Percentiles rank a stretch among this genome's conserved stretches.
Conservation (phyloP, 2,797 vertebrate species). For the Chaetodon trifasciatus region DNA sequence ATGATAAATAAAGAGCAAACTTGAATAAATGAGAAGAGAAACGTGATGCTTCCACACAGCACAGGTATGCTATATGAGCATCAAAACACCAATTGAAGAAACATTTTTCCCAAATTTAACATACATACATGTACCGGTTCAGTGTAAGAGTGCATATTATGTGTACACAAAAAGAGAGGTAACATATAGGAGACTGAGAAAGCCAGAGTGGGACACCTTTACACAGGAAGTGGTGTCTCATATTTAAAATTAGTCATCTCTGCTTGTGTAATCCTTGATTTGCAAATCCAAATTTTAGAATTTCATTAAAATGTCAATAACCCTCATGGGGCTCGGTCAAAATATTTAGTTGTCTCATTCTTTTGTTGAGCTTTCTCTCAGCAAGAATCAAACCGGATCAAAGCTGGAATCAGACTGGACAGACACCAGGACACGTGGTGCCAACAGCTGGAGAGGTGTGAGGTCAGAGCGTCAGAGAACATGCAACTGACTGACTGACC, state of each 20-base stretch:
- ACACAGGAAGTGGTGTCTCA: no score
- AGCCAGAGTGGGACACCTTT: no score
- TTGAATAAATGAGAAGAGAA: neutral
- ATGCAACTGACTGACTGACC: slow-evolving; percentile 26
- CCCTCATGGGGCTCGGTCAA: neutral
- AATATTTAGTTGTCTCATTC: neutral
- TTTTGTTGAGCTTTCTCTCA: neutral
- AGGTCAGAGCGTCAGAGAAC: slow-evolving; percentile 42
- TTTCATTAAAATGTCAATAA: neutral
- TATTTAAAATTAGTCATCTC: neutral
- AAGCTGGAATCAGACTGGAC: slow-evolving; percentile 48
- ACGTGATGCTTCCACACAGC: neutral
- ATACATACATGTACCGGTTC: no score
- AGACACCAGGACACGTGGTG: slow-evolving; percentile 43
- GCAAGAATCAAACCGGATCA: slow-evolving; percentile 48
- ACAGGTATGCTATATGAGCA: no score
- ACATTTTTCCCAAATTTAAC: no score
- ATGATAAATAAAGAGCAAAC: neutral
- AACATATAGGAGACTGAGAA: no score
- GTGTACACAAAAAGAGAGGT: no score
- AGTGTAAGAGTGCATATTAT: no score
- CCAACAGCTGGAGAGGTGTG: slow-evolving; percentile 72
- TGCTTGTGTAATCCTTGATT: neutral
- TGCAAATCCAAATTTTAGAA: neutral
- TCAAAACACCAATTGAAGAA: no score